These are phyloP conservation scores for Solea solea DNA, from an alignment of 2,113 vertebrate genomes.

Conservation along the genomic window DNA sequence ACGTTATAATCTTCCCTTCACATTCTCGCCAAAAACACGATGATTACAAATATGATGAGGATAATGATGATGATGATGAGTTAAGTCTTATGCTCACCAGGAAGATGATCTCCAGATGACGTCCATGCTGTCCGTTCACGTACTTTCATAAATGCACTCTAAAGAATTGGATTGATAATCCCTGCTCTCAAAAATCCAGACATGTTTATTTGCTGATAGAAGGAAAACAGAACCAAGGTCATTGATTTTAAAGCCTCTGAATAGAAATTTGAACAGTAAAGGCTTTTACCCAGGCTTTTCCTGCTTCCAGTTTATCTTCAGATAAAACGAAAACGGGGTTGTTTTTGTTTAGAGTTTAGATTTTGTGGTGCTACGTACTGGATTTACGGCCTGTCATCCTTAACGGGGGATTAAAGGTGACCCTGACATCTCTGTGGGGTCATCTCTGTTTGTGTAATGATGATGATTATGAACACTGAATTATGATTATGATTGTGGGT, in stretches of 20 bases:
- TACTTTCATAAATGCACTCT: conserved; percentile 64
- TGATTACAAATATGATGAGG: neutral
- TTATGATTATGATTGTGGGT: neutral
- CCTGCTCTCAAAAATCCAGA: conserved; percentile 60
- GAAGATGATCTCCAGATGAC: conserved; percentile 41
- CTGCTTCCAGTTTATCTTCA: too few relatives aligned
- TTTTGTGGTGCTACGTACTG: too few relatives aligned
- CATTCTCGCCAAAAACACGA: conserved; percentile 14
- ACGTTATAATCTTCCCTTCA: conserved; percentile 16
- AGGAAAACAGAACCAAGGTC: conserved; percentile 25
- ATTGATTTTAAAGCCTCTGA: conserved; percentile 38
- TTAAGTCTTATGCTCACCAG: conserved; percentile 21
- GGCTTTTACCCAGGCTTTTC: neutral
- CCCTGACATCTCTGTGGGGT: too few relatives aligned
- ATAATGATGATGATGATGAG: conserved; percentile 3
- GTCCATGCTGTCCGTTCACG: conserved; percentile 10
- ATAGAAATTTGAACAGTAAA: conserved; percentile 26
- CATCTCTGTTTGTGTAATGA: too few relatives aligned
- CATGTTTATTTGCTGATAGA: conserved; percentile 41
- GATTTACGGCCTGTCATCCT: too few relatives aligned
- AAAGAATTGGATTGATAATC: conserved; percentile 72
- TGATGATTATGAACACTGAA: too few relatives aligned
- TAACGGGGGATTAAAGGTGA: too few relatives aligned
- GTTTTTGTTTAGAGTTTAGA: too few relatives aligned
- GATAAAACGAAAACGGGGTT: too few relatives aligned